phyloP scores from a whole-genome alignment of 2,113 vertebrate genomes.

The Notiomystis cincta region DNA sequence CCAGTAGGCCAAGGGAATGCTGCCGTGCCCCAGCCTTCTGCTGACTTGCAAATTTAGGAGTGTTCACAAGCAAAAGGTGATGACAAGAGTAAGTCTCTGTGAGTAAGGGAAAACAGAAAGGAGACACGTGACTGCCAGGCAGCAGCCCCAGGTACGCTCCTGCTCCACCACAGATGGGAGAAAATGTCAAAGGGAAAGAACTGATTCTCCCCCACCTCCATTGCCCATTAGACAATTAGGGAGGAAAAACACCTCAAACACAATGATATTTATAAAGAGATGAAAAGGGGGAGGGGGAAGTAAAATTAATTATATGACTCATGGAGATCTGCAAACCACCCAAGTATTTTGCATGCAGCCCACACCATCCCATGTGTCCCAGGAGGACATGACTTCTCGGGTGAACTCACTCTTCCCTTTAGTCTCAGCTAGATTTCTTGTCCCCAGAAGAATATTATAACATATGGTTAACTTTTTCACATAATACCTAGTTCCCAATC shows the following conservation, averaged over 20 bases:
- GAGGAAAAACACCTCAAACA: background rate
- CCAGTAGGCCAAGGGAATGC: background rate
- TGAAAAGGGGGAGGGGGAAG: background rate
- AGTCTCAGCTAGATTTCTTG: constrained; percentile 20
- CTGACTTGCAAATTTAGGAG: constrained; percentile 29
- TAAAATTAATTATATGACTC: background rate
- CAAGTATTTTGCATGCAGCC: background rate
- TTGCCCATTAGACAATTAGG: background rate
- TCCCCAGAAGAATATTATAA: constrained; percentile 28
- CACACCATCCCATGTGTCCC: background rate
- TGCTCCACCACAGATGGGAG: background rate
- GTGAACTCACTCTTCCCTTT: background rate
- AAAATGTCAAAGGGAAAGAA: background rate
- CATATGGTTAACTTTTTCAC: constrained; percentile 39
- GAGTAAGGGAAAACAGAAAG: background rate
- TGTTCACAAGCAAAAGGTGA: background rate
- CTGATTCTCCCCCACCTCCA: background rate
- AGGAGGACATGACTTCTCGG: background rate
- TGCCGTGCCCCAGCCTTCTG: background rate
- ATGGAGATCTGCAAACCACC: background rate
- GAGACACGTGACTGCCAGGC: background rate
- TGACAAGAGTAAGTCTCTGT: background rate
- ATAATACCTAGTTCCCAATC: constrained; percentile 36
- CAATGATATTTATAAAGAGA: background rate
- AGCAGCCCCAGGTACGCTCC: background rate